A percentile compares a stretch with the other conserved stretches of the same genome.
phyloP scores from a whole-genome alignment of 1,140 invertebrate genomes.

The Sesamia nonagrioides region DNA sequence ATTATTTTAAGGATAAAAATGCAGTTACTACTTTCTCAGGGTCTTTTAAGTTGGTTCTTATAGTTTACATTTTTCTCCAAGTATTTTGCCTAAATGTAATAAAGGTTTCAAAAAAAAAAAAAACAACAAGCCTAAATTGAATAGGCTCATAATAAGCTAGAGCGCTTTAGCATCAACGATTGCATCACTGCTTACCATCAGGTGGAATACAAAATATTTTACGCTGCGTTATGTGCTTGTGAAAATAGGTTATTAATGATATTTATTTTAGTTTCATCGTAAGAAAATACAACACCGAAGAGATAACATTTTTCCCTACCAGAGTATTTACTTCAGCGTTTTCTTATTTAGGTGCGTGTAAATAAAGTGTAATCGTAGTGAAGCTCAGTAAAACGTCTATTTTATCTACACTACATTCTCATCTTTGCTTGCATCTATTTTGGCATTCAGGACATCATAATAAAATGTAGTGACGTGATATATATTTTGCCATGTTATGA shows the following conservation, averaged over 20 bases:
- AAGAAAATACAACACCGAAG: not conserved
- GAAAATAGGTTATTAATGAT: not conserved
- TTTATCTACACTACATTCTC: conserved; percentile 16
- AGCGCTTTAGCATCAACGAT: too few species aligned
- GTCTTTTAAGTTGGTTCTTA: not conserved
- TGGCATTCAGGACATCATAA: conserved; percentile 15
- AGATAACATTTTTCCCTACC: conserved; percentile 19
- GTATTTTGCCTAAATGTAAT: too few species aligned
- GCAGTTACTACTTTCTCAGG: too few species aligned
- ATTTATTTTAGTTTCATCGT: not conserved
- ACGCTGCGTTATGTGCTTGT: not conserved
- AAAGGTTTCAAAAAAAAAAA: too few species aligned
- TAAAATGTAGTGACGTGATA: conserved; percentile 11
- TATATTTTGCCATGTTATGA: conserved; percentile 9
- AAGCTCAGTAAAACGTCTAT: not conserved
- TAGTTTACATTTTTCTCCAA: not conserved
- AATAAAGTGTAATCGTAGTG: not conserved
- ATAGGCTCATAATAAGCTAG: too few species aligned
- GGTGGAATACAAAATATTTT: not conserved
- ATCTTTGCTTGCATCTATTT: conserved; percentile 20
- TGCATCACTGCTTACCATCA: too few species aligned
- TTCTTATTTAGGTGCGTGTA: conserved; percentile 23
- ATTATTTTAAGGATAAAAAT: not conserved
- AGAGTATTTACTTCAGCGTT: conserved; percentile 19
- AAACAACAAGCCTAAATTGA: too few species aligned